Conservation (phyloP, 2,888 invertebrate genomes). For the Coremacera marginata region DNA sequence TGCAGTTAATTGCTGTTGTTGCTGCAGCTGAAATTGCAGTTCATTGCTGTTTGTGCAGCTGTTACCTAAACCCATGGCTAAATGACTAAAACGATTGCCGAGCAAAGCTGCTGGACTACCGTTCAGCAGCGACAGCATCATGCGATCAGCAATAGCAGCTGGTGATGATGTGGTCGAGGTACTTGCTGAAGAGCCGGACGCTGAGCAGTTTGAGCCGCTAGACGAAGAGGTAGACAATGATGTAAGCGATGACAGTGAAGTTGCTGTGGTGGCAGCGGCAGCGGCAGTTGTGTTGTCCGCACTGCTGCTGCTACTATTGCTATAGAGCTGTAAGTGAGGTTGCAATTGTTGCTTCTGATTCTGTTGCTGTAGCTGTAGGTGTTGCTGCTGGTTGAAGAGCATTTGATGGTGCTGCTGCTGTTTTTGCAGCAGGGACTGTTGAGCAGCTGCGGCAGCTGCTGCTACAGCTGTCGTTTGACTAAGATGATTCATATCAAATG, state of each 20-base stretch:
- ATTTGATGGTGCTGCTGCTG: slow-evolving; percentile 39
- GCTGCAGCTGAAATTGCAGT: slow-evolving; percentile 39
- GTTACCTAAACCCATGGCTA: slow-evolving; percentile 59
- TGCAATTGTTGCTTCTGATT: slow-evolving; percentile 22
- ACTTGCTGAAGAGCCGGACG: slow-evolving; percentile 54
- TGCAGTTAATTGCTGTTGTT: slow-evolving; percentile 32
- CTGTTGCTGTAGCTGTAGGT: slow-evolving; percentile 21
- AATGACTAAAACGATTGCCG: slow-evolving; percentile 62
- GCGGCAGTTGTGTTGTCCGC: slow-evolving; percentile 40
- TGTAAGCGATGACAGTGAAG: slow-evolving; percentile 10
- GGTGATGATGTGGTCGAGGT: slow-evolving; percentile 58
- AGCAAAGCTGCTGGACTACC: slow-evolving; percentile 59
- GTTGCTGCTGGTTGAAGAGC: slow-evolving; percentile 25
- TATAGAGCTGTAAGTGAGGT: slow-evolving; percentile 5
- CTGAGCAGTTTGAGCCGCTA: slow-evolving; percentile 48
- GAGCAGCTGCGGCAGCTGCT: slow-evolving; percentile 44
- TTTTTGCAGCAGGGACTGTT: slow-evolving; percentile 41
- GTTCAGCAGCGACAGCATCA: slow-evolving; percentile 52
- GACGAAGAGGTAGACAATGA: slow-evolving; percentile 42
- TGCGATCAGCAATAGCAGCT: slow-evolving; percentile 54
- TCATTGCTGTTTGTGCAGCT: slow-evolving; percentile 27
- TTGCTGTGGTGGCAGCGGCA: slow-evolving; percentile 29
- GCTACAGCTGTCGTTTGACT: slow-evolving; percentile 46
- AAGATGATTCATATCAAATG: slow-evolving; percentile 47
- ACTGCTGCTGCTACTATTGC: slow-evolving; percentile 31